These are phyloP conservation scores for Cromileptes altivelis DNA, from an alignment of 2,113 vertebrate genomes.

Conservation along the genomic window DNA sequence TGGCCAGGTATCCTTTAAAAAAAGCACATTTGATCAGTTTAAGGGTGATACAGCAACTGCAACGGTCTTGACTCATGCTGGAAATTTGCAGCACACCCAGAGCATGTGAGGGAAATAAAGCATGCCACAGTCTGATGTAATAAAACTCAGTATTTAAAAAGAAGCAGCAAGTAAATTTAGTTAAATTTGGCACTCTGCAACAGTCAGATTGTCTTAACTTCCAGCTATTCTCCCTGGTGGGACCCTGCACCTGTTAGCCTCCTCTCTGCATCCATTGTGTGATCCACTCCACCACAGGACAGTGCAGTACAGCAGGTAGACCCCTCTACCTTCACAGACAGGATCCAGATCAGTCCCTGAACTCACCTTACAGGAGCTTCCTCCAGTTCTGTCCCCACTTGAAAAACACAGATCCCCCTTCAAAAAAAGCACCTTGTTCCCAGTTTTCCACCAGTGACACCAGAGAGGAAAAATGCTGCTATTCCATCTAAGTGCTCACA, in stretches of 20 bases:
- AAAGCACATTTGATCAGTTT: background rate
- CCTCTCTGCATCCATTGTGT: constrained; percentile 39
- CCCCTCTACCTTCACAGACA: constrained; percentile 1
- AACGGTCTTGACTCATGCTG: constrained; percentile 28
- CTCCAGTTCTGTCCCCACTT: constrained; percentile 23
- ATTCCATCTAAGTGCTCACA: constrained; percentile 75
- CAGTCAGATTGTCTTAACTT: constrained; percentile 34
- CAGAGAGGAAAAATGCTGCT: constrained; percentile 65
- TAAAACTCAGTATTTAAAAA: constrained; percentile 6
- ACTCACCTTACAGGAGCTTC: constrained; percentile 69
- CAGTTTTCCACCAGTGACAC: constrained; percentile 50
- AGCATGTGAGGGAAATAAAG: background rate
- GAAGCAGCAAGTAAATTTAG: background rate
- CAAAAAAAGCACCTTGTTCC: constrained; percentile 36
- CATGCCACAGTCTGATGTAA: constrained; percentile 12
- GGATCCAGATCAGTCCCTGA: background rate
- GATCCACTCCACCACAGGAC: constrained; percentile 4
- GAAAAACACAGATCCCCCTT: constrained; percentile 19
- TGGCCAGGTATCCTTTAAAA: background rate
- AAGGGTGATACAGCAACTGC: background rate
- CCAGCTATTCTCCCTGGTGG: constrained; percentile 31
- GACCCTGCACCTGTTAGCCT: constrained; percentile 81
- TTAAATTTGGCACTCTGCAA: background rate
- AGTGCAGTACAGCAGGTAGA: constrained; percentile 46
- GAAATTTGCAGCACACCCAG: constrained; percentile 3